Percentiles rank a stretch among this genome's conserved stretches.
Conservation (phyloP, 2,113 vertebrate genomes). For the Siniperca knerii region DNA sequence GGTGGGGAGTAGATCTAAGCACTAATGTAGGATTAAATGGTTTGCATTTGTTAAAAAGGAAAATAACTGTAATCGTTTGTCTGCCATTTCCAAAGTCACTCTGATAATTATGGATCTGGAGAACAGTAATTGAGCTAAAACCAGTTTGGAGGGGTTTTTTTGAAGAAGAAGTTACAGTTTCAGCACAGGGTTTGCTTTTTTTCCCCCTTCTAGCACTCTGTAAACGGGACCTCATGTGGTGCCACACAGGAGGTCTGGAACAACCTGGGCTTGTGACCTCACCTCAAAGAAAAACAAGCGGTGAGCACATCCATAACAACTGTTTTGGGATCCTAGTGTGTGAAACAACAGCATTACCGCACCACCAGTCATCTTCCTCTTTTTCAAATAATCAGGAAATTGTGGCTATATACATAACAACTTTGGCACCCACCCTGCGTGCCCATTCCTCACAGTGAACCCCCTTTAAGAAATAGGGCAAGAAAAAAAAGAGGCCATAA, state of each 20-base stretch:
- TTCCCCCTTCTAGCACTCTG: constrained; percentile 2
- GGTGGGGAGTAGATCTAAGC: neutral
- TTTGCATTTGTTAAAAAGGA: constrained; percentile 32
- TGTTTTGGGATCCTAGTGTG: constrained; percentile 20
- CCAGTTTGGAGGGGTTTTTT: neutral
- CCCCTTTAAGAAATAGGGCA: neutral
- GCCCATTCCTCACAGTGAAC: neutral
- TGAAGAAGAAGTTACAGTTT: neutral
- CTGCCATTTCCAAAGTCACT: constrained; percentile 37
- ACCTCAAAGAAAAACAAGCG: constrained; percentile 68
- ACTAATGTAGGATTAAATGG: constrained; percentile 15
- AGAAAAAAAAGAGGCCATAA: constrained; percentile 33
- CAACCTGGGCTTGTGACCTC: constrained; percentile 68
- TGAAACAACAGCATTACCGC: constrained; percentile 27
- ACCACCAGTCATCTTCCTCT: constrained; percentile 2
- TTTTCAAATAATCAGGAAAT: constrained; percentile 4
- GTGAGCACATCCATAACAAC: constrained; percentile 47
- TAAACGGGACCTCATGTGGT: constrained; percentile 51
- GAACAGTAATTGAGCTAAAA: constrained; percentile 41
- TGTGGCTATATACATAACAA: constrained; percentile 1
- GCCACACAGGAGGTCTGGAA: constrained; percentile 63
- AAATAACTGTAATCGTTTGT: constrained; percentile 36
- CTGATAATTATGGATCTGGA: constrained; percentile 30
- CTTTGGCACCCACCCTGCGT: neutral
- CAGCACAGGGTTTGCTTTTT: neutral